Evolutionary conservation across 2,113 vertebrate genomes (phyloP).

Genomic region (Microtus montanus): DNA sequence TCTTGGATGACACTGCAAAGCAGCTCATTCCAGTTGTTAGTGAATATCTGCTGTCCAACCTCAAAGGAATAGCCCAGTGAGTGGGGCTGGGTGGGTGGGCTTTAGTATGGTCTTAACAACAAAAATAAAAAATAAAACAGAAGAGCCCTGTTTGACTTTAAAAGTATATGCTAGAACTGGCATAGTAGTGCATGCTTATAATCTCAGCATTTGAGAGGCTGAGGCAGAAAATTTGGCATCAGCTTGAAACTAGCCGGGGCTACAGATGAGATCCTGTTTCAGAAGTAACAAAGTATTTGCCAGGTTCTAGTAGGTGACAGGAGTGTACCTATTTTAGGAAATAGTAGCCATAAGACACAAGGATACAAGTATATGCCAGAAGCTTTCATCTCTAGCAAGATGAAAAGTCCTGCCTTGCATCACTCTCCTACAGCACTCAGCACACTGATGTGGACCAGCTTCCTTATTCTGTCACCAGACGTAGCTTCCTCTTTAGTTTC

Average conservation of each 20-base stretch:
- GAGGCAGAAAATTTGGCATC: not conserved
- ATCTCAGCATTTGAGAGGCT: not conserved
- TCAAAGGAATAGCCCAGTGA: conserved; percentile 93
- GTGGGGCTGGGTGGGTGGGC: conserved; percentile 37
- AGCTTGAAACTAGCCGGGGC: not conserved
- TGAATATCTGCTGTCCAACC: conserved; percentile 95
- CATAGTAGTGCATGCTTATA: not conserved
- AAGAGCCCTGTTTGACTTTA: not conserved
- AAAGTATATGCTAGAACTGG: not conserved
- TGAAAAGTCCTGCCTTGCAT: not conserved
- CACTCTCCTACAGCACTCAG: not conserved
- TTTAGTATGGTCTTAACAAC: not conserved
- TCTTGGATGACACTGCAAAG: conserved; percentile 96
- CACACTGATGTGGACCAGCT: too few species aligned
- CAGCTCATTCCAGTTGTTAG: conserved; percentile 94
- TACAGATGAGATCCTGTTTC: not conserved
- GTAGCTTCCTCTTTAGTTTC: not conserved
- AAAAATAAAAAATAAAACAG: not conserved
- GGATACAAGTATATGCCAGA: not conserved
- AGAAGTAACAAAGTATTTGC: not conserved
- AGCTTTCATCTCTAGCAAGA: not conserved
- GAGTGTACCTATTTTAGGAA: not conserved
- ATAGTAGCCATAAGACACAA: too few species aligned
- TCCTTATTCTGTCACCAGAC: not conserved
- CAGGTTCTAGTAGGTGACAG: too few species aligned